Evolutionary conservation across 1,140 invertebrate genomes (phyloP).

Genomic region (Tetragonula clypearis): DNA sequence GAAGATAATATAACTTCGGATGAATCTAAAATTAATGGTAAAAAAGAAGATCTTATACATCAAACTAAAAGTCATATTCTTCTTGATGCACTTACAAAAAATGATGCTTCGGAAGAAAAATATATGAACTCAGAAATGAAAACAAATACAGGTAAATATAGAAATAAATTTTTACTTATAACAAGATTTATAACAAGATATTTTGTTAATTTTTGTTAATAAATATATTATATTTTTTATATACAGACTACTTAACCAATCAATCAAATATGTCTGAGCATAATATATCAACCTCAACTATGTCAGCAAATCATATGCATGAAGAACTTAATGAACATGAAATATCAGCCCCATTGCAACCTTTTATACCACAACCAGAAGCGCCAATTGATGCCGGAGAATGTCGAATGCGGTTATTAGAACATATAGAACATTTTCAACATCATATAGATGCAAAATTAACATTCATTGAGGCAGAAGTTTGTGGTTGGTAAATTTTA

Average conservation of each 20-base stretch:
- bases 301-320: constrained; percentile 21
- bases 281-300: constrained; percentile 18
- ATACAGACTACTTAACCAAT: constrained; percentile 27
- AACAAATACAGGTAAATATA: constrained; percentile 44
- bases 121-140: constrained; percentile 49
- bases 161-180: neutral
- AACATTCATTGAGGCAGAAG: constrained; percentile 89
- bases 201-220: too few species aligned
- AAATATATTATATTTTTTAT: neutral
- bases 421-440: constrained; percentile 90
- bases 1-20: constrained; percentile 76
- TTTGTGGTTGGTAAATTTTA: constrained; percentile 83
- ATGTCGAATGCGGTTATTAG: constrained; percentile 89
- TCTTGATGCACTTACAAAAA: constrained; percentile 72
- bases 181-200: neutral
- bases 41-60: constrained; percentile 66
- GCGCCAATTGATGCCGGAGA: constrained; percentile 90
- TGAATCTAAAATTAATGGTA: constrained; percentile 68
- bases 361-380: constrained; percentile 87
- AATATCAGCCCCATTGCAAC: constrained; percentile 66
- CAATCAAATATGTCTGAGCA: constrained; percentile 34
- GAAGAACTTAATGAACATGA: constrained; percentile 52
- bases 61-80: constrained; percentile 70
- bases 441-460: constrained; percentile 87
- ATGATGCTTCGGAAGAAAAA: constrained; percentile 53